Evolutionary conservation across 2,113 vertebrate genomes (phyloP).

Genomic region (Thunnus thynnus): DNA sequence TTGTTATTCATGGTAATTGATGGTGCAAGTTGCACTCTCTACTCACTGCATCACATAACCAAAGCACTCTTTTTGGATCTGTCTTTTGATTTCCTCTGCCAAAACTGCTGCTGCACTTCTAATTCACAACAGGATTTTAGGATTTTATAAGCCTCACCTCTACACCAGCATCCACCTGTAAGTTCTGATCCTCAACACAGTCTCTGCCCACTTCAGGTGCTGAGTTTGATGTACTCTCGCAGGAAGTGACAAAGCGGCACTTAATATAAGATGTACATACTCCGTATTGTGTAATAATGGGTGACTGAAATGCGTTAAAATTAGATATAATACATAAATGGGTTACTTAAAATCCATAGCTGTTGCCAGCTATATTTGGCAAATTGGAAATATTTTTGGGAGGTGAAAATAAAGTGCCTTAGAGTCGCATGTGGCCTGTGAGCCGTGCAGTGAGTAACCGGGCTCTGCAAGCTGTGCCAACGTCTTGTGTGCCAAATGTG

Average conservation of each 20-base stretch:
- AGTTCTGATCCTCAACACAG: not conserved
- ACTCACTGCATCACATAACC: not conserved
- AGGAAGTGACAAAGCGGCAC: not conserved
- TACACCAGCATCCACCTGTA: not conserved
- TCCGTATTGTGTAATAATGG: not conserved
- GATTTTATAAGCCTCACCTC: conserved; percentile 11
- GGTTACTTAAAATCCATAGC: conserved; percentile 33
- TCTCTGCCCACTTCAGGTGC: conserved; percentile 5
- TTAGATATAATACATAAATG: not conserved
- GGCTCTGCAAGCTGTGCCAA: conserved; percentile 72
- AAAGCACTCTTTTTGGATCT: not conserved
- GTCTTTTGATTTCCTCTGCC: conserved; percentile 15
- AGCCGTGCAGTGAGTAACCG: conserved; percentile 71
- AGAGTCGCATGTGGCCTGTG: conserved; percentile 64
- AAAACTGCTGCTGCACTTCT: not conserved
- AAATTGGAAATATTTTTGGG: conserved; percentile 55
- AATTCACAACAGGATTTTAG: not conserved
- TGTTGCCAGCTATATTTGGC: conserved; percentile 41
- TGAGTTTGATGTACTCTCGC: not conserved
- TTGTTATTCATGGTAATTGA: not conserved
- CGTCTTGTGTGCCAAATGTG: conserved; percentile 79
- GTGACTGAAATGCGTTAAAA: not conserved
- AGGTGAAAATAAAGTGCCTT: conserved; percentile 67
- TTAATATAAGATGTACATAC: no score
- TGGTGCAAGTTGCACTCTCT: not conserved